Conservation (phyloP, 1,140 invertebrate species). For the Danaus melanippus region DNA sequence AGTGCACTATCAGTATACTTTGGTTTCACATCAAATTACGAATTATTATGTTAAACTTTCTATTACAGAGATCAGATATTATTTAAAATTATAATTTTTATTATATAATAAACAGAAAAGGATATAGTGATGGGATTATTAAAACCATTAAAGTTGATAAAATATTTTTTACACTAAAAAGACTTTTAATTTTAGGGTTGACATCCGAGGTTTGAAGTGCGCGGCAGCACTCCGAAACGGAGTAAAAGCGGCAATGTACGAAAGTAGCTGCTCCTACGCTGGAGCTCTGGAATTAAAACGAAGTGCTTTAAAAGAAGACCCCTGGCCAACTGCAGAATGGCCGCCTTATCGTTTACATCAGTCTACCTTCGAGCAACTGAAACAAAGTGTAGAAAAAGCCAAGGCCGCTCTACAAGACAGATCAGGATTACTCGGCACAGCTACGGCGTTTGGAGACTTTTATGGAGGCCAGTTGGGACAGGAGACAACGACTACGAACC, state of each 20-base stretch:
- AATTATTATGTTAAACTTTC: no score
- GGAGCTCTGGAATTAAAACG: slow-evolving; percentile 88
- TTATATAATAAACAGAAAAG: no score
- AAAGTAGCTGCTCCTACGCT: slow-evolving; percentile 91
- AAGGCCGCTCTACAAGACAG: slow-evolving; percentile 84
- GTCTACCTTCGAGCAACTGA: slow-evolving; percentile 88
- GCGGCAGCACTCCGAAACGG: slow-evolving; percentile 49
- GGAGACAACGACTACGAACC: slow-evolving; percentile 37
- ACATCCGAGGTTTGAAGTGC: slow-evolving; percentile 60
- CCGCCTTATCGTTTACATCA: slow-evolving; percentile 82
- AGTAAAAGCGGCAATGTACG: slow-evolving; percentile 80
- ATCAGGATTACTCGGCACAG: slow-evolving; percentile 64
- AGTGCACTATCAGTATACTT: no score
- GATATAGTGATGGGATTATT: no score
- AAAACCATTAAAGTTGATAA: no score
- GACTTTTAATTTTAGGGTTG: slow-evolving; percentile 39
- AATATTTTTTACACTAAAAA: slow-evolving; percentile 1
- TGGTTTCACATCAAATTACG: no score
- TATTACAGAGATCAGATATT: no score
- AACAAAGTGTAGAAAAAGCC: slow-evolving; percentile 90
- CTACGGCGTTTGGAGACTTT: slow-evolving; percentile 74
- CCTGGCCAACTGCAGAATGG: slow-evolving; percentile 77
- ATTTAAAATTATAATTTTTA: no score
- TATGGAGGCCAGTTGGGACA: slow-evolving; percentile 68
- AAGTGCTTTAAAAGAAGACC: slow-evolving; percentile 76